Base-by-base conservation (phyloP, 2,888 invertebrate genomes). In the Caenorhabditis macrosperma region DNA sequence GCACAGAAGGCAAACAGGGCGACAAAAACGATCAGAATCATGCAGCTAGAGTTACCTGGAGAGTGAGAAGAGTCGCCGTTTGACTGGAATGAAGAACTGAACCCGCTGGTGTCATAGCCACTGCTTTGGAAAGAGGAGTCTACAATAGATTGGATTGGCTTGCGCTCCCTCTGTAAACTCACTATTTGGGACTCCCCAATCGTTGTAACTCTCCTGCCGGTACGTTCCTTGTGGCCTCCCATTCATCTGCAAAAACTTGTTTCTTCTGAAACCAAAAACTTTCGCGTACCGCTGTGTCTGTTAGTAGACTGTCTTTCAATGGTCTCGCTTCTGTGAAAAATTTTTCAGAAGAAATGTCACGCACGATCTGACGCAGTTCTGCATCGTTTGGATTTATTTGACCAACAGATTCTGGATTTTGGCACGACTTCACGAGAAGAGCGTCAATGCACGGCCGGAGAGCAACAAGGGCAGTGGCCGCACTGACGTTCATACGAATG, bases 371-470 rank as follows among this genome's bases (percentile, higher is more conserved):
- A 2, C 71, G 33, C 22, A 82, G 76, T 60, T 78, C 77, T 3
- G 54, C 59, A 26, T 79, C 78, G n/a, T 2, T 9, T 7, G 28
- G 38, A 26, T 59, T 55, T 41, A 57, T 44, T 4, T 17, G 10
- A 2, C 38, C 59, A 7, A 84, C 55, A 3, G 71, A 38, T 33
- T 82, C 80, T 3, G 84, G 84, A 78, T 80, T 78, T 41, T 69
- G 69, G n/a, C 84, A 84, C 1, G 79, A 66, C 57, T 67, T 38
- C 3, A 82, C 76, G 17, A 84, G 67, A 1, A 97, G 92, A 82
- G 94, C 93, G 92, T 98, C 97, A 6, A 98, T 90, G 1, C 95
- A 95, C 0, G 97, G 96, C 33, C 97, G 93, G 6, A 99, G 92
- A 1, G 96, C 95, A 0, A 95, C 94, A 66, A 98, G 93, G 38